Base-by-base conservation (phyloP, 2,797 vertebrate species). In the Amniataba percoides region DNA sequence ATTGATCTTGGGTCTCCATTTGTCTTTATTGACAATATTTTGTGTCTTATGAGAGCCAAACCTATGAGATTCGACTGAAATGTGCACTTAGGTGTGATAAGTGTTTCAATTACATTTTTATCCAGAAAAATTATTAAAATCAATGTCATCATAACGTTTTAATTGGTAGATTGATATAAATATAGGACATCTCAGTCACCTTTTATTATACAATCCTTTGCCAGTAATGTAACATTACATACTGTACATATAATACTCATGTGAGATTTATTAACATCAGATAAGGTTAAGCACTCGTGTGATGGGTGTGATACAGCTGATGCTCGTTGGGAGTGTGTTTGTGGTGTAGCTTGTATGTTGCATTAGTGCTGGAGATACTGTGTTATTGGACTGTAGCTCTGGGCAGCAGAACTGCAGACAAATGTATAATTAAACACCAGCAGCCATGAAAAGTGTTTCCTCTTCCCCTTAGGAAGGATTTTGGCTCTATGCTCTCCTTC, bases 401-500 rank as follows among this genome's bases (percentile, higher is more conserved):
- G 2, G 66, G 78, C 65, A 74, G 60, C 36, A 69, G 36, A 69
- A 58, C 23, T 52, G 72, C 63, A 70, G 55, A 73, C 55, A 79
- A 49, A 82, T 82, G 57, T 55, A 80, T 76, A 51, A 85, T 85
- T 74, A 77, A 79, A 62, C 39, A 13, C 60, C 31, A 62, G 39
- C 56, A 56, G 61, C 73, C 72, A 74, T 49, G 56, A 13, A 75
- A 76, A 79, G 68, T 5, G 45, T 46, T 70, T 77, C 23, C 46
- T 77, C 49, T 73, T 73, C 27, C 36, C 65, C 74, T 73, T 16
- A 25, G 69, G 55, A 68, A 58, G 48, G 58, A 51, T 51, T 64
- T 66, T 53, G 49, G 61, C 59, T 76, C 65, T 76, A 56, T 63
- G 51, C 25, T 60, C 48, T 36, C 6, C 45, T 64, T 61, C 48